Evolutionary conservation across 2,113 vertebrate genomes (phyloP), one percentile per base, ranked within the genome.

Genomic region (Steatornis caripensis): DNA sequence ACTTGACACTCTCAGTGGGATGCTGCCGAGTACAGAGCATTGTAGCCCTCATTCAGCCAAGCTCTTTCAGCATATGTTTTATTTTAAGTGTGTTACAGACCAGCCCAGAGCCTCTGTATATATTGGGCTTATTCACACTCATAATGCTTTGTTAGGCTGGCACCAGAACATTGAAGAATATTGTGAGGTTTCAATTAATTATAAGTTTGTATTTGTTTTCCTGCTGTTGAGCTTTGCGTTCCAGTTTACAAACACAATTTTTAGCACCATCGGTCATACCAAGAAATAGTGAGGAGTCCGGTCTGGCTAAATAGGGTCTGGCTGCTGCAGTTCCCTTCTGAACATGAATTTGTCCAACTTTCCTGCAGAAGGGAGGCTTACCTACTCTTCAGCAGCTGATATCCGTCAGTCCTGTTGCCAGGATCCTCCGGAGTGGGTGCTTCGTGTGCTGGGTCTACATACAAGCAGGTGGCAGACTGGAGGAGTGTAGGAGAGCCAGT

Each of bases 391-490:
- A 82, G 81, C 41, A 45, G 70, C 74, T 91, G 81, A 45, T 93
- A 94, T 24, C 94, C 89, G 91, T 86, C 70, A 66, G 65, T 89
- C 45, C 66, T 69, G 66, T 80, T 91, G 85, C 87, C 84, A 91
- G 93, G 84, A 91, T 94, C 66, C 81, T 93, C 82, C 12, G 0
- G 81, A 96, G 95, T 87, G 93, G 90, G 90, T 96, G 91, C 90
- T 96, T 96, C 3, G 0, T 95, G 92, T 96, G 95, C 95, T 97
- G 95, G 90, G 95, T 96, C 95, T 96, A 69, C 79, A 83, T 65
- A 85, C 4, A 20, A 95, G 92, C 94, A 96, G 95, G 96, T 96
- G 95, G 90, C 95, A 97, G 95, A 97, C 96, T 96, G 95, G 87
- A 91, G 96, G 89, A 96, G 96, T 96, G 95, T 97, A 95, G 96